A percentile compares a stretch with the other conserved stretches of the same genome.
Conservation (phyloP, 1,140 invertebrate genomes). For the Bombus superbus region DNA sequence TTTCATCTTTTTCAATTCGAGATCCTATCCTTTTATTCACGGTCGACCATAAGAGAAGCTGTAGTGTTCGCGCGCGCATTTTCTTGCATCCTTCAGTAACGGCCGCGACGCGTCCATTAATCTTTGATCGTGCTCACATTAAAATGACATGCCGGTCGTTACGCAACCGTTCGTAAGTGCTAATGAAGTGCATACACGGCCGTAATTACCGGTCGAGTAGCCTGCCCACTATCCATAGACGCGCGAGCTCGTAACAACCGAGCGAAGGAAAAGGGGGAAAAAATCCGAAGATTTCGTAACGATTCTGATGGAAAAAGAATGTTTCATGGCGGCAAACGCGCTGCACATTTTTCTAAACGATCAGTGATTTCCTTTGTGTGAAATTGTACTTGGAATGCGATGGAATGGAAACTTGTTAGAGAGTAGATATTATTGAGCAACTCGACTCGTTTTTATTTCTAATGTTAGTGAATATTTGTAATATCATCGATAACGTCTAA, state of each 20-base stretch:
- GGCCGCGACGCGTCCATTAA: constrained; percentile 73
- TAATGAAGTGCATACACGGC: constrained; percentile 80
- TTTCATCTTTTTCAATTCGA: constrained; percentile 54
- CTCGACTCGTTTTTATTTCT: background rate
- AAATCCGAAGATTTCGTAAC: constrained; percentile 18
- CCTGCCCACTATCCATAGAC: constrained; percentile 76
- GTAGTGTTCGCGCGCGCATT: constrained; percentile 48
- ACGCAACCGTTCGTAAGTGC: constrained; percentile 76
- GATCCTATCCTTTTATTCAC: constrained; percentile 43
- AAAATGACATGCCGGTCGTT: constrained; percentile 77
- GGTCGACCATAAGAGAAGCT: constrained; percentile 27
- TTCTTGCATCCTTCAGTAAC: constrained; percentile 75
- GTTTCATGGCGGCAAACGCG: background rate
- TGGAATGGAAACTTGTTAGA: background rate
- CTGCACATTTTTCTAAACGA: background rate
- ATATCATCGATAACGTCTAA: background rate
- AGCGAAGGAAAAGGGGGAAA: constrained; percentile 60
- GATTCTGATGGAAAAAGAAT: constrained; percentile 10
- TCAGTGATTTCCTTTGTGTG: background rate
- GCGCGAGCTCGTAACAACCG: constrained; percentile 40
- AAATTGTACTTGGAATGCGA: background rate
- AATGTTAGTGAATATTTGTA: background rate
- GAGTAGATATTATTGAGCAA: background rate
- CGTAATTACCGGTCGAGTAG: constrained; percentile 77
- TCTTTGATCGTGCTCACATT: constrained; percentile 78